Evolutionary conservation across 2,797 vertebrate genomes (phyloP), one percentile per base, ranked within the genome.

Genomic region (Mycteria americana): DNA sequence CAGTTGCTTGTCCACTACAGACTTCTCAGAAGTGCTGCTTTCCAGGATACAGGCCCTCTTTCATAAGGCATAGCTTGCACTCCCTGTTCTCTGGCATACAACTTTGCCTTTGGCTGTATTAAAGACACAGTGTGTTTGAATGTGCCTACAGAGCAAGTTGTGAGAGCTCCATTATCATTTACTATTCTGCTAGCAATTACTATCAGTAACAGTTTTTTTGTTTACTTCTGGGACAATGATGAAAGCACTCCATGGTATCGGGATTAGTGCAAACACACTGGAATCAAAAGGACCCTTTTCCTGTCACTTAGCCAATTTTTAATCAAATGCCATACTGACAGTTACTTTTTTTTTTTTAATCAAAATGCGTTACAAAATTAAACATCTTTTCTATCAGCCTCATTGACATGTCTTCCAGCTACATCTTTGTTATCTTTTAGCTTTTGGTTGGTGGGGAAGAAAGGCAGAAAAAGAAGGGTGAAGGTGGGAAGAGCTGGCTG

Each of bases 1-100:
- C 50, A 69, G 65, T 59, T 88, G 51, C 80, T 86, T 63, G 37
- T 60, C 88, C 78, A 28, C 68, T n/a, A 30, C 67, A 51, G 59
- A 12, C 77, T 70, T 62, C 63, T n/a, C 3, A 48, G 15, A 90
- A 94, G 70, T 15, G 48, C 67, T 89, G 83, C 92, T 85, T 90
- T 87, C 88, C 80, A 94, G 77, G 85, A 96, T 70, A 95, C 85
- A 97, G 92, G 56, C 88, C 56, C 46, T 51, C 93, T 92, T 95
- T 95, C 91, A 94, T 90, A 82, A 78, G n/a, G 88, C 77, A 82
- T 17, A 89, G 77, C 88, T 78, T 70, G 59, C 43, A 60, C 39
- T 95, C 93, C 93, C 88, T 59, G 69, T 28, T 85, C 46, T 41
- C 64, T 91, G 82, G 89, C 76, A 68, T 50, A 57, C 62, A 88